phyloP scores from a whole-genome alignment of 2,888 invertebrate species.

The Limnephilus auricula region DNA sequence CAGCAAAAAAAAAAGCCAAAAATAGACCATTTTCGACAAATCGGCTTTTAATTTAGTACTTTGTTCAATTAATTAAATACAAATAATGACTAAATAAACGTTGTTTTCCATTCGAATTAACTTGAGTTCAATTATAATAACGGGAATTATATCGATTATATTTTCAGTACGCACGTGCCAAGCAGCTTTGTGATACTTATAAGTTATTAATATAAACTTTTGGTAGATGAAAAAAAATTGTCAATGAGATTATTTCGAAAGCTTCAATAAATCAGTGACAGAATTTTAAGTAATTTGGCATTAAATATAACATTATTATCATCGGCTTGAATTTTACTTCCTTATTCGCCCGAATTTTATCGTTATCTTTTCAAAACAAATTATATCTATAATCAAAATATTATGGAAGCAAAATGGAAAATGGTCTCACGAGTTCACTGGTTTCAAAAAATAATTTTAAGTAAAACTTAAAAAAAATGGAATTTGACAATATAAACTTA shows the following conservation, averaged over 20 bases:
- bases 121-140: not conserved
- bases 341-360: no score
- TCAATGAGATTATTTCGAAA: not conserved
- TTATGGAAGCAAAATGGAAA: no score
- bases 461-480: no score
- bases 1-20: not conserved
- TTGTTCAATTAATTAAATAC: not conserved
- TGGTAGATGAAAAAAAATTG: not conserved
- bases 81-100: not conserved
- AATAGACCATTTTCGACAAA: not conserved
- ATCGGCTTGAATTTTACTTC: no score
- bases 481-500: no score
- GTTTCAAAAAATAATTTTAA: no score
- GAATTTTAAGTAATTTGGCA: no score
- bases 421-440: no score
- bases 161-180: not conserved
- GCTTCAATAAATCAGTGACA: not conserved
- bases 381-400: no score
- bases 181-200: not conserved
- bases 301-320: no score
- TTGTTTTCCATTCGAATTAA: not conserved
- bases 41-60: not conserved
- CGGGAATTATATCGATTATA: not conserved
- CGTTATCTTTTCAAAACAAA: no score
- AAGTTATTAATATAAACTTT: not conserved